A percentile compares a stretch with the other conserved stretches of the same genome.
These are phyloP conservation scores for Halcyon smyrnensis DNA, from an alignment of 2,797 vertebrate genomes.

Conservation along the genomic window DNA sequence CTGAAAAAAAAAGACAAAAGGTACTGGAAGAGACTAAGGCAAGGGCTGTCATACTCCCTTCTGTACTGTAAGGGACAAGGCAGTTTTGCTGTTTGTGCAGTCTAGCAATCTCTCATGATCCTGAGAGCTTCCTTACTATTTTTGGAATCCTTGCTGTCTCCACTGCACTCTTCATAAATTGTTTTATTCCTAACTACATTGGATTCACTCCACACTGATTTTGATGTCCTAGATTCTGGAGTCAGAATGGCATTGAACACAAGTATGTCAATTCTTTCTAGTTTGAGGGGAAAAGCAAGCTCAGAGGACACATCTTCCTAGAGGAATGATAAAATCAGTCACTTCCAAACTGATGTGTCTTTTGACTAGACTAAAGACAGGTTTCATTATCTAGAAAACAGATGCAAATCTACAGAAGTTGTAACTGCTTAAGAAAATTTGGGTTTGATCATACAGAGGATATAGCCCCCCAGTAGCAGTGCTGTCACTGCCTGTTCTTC, in stretches of 20 bases:
- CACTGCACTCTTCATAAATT: conserved; percentile 22
- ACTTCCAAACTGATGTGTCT: not conserved
- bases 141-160: conserved; percentile 13
- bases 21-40: not conserved
- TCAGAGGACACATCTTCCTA: not conserved
- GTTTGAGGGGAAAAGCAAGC: not conserved
- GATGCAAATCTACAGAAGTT: not conserved
- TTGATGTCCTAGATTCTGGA: conserved; percentile 2
- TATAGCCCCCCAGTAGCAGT: not conserved
- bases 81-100: not conserved
- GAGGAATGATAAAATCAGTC: not conserved
- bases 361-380: not conserved
- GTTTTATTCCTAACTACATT: not conserved
- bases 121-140: conserved; percentile 1
- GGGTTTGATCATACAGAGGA: not conserved
- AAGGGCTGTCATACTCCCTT: not conserved
- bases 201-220: not conserved
- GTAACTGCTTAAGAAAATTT: not conserved
- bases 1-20: not conserved
- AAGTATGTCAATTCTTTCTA: not conserved
- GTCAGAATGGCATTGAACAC: not conserved
- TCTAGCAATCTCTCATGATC: not conserved
- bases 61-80: not conserved
- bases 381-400: not conserved
- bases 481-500: not conserved